These are phyloP conservation scores for Melopsittacus undulatus DNA, from an alignment of 2,797 vertebrate species.

Conservation along the genomic window DNA sequence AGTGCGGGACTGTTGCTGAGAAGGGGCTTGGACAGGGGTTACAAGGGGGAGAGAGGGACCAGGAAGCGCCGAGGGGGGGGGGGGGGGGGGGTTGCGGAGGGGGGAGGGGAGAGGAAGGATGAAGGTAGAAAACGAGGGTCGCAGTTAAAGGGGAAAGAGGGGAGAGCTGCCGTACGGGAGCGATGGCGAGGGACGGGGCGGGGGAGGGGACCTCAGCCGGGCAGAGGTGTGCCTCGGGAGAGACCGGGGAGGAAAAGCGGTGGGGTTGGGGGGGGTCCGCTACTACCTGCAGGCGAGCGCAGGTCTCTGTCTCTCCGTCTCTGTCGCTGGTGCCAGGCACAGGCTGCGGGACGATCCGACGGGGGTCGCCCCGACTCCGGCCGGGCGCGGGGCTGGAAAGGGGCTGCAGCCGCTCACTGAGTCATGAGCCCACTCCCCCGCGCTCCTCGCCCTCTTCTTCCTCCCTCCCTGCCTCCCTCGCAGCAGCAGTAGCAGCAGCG, in stretches of 20 bases:
- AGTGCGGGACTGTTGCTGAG: background rate
- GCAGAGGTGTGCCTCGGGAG: background rate
- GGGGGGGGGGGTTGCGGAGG: too few relatives aligned
- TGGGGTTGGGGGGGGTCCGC: background rate
- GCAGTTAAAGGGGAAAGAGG: background rate
- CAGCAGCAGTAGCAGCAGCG: constrained; percentile 4
- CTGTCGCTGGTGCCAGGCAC: background rate
- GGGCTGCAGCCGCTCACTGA: constrained; percentile 12
- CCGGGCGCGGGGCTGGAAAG: background rate
- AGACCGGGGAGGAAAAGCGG: background rate
- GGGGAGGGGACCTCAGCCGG: background rate
- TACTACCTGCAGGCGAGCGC: constrained; percentile 21
- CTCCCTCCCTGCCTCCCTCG: background rate
- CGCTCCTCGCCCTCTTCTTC: background rate
- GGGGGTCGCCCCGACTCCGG: background rate
- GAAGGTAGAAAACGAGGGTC: background rate
- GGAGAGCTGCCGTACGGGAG: background rate
- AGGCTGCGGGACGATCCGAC: constrained; percentile 20
- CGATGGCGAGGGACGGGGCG: background rate
- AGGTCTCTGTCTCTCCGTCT: background rate
- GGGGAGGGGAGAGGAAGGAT: background rate
- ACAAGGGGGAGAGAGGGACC: background rate
- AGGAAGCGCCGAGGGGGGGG: background rate
- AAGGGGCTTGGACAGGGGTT: background rate
- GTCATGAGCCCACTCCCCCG: constrained; percentile 13